Evolutionary conservation across 64 coral and sea anemone species (phyloP), one percentile per base, ranked within the genome.

Genomic region (Anthopleura sola): DNA sequence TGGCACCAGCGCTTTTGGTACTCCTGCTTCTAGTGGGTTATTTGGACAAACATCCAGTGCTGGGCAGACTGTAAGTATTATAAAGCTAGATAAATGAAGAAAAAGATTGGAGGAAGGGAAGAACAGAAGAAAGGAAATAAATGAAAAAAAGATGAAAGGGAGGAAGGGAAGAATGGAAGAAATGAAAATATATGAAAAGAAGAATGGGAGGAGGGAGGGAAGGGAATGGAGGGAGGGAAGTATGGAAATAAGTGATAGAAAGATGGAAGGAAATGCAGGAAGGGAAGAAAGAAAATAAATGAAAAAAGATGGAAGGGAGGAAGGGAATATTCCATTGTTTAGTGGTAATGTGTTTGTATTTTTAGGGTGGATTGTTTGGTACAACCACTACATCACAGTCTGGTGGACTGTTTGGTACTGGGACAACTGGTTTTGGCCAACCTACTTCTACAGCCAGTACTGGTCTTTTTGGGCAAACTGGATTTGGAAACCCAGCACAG

Each of bases 401-500:
- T 10, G 79, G 88, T 53, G 89, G 92, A 20, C 66, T 98, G 44
- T 98, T 98, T 94, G 95, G 92, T 44, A 31, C 83, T 24, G 66
- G 82, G 76, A 86, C 62, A 5, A 82, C 95, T 21, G 89, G 86
- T 0, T 98, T 98, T 94, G 95, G 92, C 13, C 90, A 92, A 44
- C 84, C 84, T 17, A 71, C 92, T 37, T 38, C 91, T 55, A 60
- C 88, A 5, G 55, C 92, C 82, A 87, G 92, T 12, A 84, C 88
- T 74, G 83, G 81, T 34, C 55, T 91, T 18, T 88, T 98, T 88
- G 92, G 90, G 29, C 88, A 90, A 58, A 91, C 92, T 13, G 89
- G 74, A 7, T 98, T 98, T 89, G 95, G 95, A 94, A 39, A 85
- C 83, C 9, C 53, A 86, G 29, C 95, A 71, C 95, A 98, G 91